phyloP scores from a whole-genome alignment of 2,797 vertebrate genomes.

The Rhadinocentrus ornatus region DNA sequence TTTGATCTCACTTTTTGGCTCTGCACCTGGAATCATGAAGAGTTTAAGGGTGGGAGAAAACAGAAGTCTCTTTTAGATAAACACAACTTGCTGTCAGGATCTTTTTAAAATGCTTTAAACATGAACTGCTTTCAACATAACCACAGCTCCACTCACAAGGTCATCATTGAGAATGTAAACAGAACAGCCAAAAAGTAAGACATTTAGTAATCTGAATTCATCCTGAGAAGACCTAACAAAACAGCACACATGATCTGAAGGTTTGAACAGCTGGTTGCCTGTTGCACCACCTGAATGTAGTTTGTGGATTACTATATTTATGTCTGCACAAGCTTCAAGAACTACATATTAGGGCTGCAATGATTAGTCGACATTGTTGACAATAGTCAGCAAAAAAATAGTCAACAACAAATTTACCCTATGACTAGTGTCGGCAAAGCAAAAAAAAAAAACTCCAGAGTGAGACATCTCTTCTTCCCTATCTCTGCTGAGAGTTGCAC shows the following conservation, averaged over 20 bases:
- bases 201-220: background rate
- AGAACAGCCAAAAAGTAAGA: background rate
- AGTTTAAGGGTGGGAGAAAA: conserved; percentile 40
- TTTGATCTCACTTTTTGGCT: conserved; percentile 70
- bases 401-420: too few species aligned
- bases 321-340: background rate
- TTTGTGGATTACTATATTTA: background rate
- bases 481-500: too few species aligned
- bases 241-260: conserved; percentile 14
- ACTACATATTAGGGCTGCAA: too few species aligned
- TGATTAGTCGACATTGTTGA: too few species aligned
- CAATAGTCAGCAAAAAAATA: too few species aligned
- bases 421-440: too few species aligned
- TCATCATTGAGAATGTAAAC: conserved; percentile 10
- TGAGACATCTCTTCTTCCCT: too few species aligned
- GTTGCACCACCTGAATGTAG: conserved; percentile 13
- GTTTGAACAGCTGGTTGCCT: background rate
- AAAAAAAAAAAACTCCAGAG: too few species aligned
- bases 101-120: conserved; percentile 24
- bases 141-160: conserved; percentile 7
- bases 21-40: conserved; percentile 44
- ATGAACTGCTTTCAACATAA: conserved; percentile 5
- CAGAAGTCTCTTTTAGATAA: conserved; percentile 45
- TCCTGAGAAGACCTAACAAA: conserved; percentile 10
- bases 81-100: conserved; percentile 42